Base-by-base conservation (phyloP, 2,888 invertebrate species). In the Eustalomyia histrio region DNA sequence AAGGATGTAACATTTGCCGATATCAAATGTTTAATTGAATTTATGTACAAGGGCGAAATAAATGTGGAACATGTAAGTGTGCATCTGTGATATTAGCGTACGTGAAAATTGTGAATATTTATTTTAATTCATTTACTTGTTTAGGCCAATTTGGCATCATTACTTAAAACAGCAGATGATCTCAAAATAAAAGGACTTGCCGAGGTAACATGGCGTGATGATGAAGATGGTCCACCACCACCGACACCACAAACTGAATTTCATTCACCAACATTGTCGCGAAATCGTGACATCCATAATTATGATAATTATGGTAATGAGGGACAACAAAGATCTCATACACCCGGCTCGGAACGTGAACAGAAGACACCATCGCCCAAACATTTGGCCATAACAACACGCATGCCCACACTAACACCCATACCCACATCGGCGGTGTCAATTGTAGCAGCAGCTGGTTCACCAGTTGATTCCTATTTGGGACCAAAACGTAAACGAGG, bases 21-120 rank as follows among this genome's bases (percentile, higher is more conserved):
- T 91, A 94, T 97, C 86, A 95, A 95, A 90, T 96, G 97, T 82
- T 93, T 97, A 84, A 95, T 97, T 72, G 96, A 97, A 90, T 97
- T 97, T 90, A 97, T 97, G 97, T 97, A 97, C 91, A 96, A 96
- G 87, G 97, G 97, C 83, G 97, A 97, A 92, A 97, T 97, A 90
- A 97, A 97, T 91, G 97, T 97, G 76, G 96, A 97, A 88, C 97
- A 97, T 92, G 97, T 97, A 90, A 94, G 95, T 94, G 64, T 14
- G 10, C 7, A 14, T 33, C 5, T n/a, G 3, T 7, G 33, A 65
- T 35, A 6, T 29, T 7, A 1, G 29, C 7, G 29, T 7, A 29
- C 1, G 29, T 29, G 29, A 6, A 73, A n/a, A 2, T 5, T 7
- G 10, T 47, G 0, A 18, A 17, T 33, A 63, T 8, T 0, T 5